A percentile compares a stretch with the other conserved stretches of the same genome.
These are phyloP conservation scores for Stegodyphus dumicola DNA, from an alignment of 1,140 invertebrate genomes.

Conservation along the genomic window DNA sequence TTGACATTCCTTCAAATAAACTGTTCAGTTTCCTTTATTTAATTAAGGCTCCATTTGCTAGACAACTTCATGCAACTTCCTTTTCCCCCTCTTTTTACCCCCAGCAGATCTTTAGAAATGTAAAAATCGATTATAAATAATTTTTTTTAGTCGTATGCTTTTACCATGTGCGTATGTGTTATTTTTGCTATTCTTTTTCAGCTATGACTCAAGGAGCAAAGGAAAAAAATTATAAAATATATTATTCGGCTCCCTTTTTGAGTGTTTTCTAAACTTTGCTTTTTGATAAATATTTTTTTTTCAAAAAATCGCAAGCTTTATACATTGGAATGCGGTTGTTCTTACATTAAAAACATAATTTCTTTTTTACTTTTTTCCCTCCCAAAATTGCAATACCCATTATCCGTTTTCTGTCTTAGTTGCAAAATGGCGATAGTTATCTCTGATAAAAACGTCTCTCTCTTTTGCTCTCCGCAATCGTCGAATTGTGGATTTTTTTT, in stretches of 20 bases:
- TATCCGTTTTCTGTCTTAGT: constrained; percentile 58
- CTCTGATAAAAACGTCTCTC: constrained; percentile 54
- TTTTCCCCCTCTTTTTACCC: not conserved
- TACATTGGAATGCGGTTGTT: not conserved
- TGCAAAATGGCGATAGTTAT: constrained; percentile 57
- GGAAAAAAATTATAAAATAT: constrained; percentile 42
- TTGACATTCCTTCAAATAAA: constrained; percentile 61
- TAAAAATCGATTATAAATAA: constrained; percentile 54
- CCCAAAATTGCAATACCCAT: constrained; percentile 30
- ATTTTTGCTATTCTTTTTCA: constrained; percentile 31
- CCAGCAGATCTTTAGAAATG: constrained; percentile 53
- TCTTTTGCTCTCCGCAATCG: constrained; percentile 19
- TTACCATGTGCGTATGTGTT: not conserved
- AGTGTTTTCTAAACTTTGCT: constrained; percentile 20
- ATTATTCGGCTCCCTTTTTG: constrained; percentile 26
- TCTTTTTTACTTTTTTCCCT: not conserved
- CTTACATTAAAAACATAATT: constrained; percentile 20
- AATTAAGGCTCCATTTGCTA: constrained; percentile 59
- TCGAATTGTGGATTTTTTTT: constrained; percentile 15
- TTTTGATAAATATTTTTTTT: constrained; percentile 7
- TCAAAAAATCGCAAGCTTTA: not conserved
- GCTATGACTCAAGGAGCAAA: not conserved
- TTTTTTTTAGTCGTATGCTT: not conserved
- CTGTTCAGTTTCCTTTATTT: constrained; percentile 60
- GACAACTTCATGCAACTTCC: constrained; percentile 37